phyloP scores from a whole-genome alignment of 2,113 vertebrate genomes.

The Eonycteris spelaea region DNA sequence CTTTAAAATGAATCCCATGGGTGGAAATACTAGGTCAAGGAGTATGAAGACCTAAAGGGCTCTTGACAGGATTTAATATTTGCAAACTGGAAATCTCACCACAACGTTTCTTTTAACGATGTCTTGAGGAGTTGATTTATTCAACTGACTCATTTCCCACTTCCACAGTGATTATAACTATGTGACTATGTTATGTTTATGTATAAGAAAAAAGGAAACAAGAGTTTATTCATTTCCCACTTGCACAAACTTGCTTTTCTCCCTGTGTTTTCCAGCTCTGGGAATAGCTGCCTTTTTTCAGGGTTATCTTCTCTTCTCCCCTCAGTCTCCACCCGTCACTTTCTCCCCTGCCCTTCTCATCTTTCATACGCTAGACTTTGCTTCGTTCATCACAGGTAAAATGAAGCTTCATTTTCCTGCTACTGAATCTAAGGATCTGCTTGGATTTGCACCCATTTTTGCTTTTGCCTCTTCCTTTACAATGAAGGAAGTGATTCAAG shows the following conservation, averaged over 20 bases:
- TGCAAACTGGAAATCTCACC: neutral
- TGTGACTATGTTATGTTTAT: too few species aligned
- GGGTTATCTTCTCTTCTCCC: neutral
- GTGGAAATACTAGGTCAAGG: neutral
- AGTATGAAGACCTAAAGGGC: neutral
- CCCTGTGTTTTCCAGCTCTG: neutral
- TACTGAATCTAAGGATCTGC: neutral
- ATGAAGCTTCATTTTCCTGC: neutral
- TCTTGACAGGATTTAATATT: slow-evolving; percentile 32
- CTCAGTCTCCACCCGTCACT: neutral
- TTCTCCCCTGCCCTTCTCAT: neutral
- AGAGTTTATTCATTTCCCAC: neutral
- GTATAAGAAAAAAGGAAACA: too few species aligned
- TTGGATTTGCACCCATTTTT: neutral
- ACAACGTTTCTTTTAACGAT: neutral
- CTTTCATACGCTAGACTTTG: neutral
- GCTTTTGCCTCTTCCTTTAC: neutral
- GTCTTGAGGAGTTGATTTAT: neutral
- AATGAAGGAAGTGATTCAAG: neutral
- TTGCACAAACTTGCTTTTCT: neutral
- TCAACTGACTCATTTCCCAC: neutral
- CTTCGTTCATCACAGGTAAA: neutral
- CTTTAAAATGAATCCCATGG: slow-evolving; percentile 9
- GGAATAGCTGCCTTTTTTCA: neutral
- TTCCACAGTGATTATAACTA: neutral